Base-by-base conservation (phyloP, 2,113 vertebrate genomes). In the Melanocharis versteri region DNA sequence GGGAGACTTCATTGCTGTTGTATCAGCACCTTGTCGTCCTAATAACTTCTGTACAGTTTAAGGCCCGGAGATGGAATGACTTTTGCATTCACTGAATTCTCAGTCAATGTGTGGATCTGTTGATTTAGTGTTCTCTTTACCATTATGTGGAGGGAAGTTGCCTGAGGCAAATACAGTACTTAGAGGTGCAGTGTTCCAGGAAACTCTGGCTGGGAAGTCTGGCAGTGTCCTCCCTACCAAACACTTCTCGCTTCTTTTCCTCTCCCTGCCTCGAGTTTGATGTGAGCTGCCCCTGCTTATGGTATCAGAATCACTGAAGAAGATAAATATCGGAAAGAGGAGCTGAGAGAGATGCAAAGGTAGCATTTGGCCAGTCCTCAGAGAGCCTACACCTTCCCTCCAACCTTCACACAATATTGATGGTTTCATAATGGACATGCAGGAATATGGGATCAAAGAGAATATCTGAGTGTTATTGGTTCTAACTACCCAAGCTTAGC, bases 401-500 rank as follows among this genome's bases (percentile, higher is more conserved):
- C 3, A 11, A 92, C 61, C 72, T 94, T 92, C 87, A 73, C 33
- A 6, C 4, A 4, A 9, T 94, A 93, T 88, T 40, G 89, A 94
- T 77, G 77, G 89, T 68, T 97, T 93, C 62, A 12, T 94, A 96
- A 96, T 56, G 90, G 93, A 72, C 84, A 33, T 80, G 75, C 66
- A 93, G 86, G 92, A 96, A 94, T 50, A 94, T 42, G 71, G 94
- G 93, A 96, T 91, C 96, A 96, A 97, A 97, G 77, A 50, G 84
- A 96, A 91, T 89, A 68, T 47, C 70, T 87, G 64, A 95, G 83
- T 93, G 48, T 44, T 87, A 84, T 65, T 93, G 95, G 87, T 92
- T 88, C 88, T 88, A 86, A 96, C 89, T 85, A 91, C 94, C 95
- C 83, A 85, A 94, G 87, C 66, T 95, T 80, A 94, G 91, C 91